Conservation (phyloP, 2,113 vertebrate genomes). For the Rhadina sibilatrix region DNA sequence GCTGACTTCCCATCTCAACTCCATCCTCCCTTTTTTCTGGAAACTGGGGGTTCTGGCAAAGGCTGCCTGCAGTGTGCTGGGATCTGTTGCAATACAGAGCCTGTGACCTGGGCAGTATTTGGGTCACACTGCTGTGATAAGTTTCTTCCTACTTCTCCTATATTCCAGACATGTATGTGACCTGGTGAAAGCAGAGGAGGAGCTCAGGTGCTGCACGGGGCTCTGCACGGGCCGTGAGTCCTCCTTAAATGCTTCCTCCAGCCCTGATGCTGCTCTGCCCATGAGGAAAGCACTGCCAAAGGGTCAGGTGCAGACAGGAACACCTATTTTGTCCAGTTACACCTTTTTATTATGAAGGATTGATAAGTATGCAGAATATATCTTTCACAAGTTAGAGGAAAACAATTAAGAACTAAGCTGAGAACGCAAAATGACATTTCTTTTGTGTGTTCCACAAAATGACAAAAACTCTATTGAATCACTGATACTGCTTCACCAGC, state of each 20-base stretch:
- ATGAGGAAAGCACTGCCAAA: not conserved
- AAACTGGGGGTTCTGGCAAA: not conserved
- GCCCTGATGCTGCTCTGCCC: not conserved
- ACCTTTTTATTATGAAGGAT: not conserved
- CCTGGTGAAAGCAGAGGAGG: not conserved
- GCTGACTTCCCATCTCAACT: not conserved
- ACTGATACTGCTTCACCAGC: not conserved
- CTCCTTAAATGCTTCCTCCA: not conserved
- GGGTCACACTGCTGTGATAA: not conserved
- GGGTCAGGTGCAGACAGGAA: not conserved
- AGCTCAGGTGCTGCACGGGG: not conserved
- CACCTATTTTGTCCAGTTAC: not conserved
- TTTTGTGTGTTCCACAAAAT: not conserved
- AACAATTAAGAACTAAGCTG: not conserved
- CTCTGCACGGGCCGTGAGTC: not conserved
- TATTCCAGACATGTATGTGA: rapidly evolving
- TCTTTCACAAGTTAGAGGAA: not conserved
- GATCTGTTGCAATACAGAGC: not conserved
- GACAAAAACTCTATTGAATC: not conserved
- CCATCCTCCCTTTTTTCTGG: not conserved
- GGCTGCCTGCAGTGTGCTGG: not conserved
- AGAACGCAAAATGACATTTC: not conserved
- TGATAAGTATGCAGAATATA: not conserved
- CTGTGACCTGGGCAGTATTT: not conserved
- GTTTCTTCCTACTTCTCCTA: not conserved